Evolutionary conservation across 1,140 invertebrate species (phyloP).

Genomic region (Meloidogyne floridensis): DNA sequence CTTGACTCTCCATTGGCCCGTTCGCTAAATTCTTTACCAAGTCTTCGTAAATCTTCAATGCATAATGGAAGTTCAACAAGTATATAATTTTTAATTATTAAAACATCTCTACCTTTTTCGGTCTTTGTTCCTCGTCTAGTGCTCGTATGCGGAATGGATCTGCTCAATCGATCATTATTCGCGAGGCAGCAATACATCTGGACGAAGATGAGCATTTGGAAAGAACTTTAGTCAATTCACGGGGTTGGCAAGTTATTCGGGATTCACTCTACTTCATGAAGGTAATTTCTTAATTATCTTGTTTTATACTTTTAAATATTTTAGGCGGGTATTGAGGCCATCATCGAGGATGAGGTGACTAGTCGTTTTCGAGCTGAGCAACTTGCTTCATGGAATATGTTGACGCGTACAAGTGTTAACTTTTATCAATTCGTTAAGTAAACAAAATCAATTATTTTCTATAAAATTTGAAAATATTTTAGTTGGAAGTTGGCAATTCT

Average conservation of each 20-base stretch:
- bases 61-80: constrained; percentile 34
- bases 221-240: constrained; percentile 32
- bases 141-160: constrained; percentile 36
- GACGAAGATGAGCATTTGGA: constrained; percentile 41
- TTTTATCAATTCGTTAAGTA: constrained; percentile 18
- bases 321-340: constrained; percentile 62
- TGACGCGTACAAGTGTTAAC: constrained; percentile 51
- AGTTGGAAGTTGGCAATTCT: constrained; percentile 61
- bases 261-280: constrained; percentile 45
- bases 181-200: constrained; percentile 38
- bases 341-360: constrained; percentile 66
- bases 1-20: constrained; percentile 30
- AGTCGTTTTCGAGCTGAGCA: constrained; percentile 64
- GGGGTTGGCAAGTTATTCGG: constrained; percentile 42
- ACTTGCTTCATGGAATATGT: constrained; percentile 63
- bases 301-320: background rate
- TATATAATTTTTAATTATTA: background rate
- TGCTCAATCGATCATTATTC: constrained; percentile 42
- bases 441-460: background rate
- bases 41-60: constrained; percentile 26
- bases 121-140: constrained; percentile 34
- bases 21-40: constrained; percentile 32
- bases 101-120: constrained; percentile 29
- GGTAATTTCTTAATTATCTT: constrained; percentile 11
- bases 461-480: constrained; percentile 27